Conservation (phyloP, 1,140 invertebrate genomes). For the Anagrus nilaparvatae region DNA sequence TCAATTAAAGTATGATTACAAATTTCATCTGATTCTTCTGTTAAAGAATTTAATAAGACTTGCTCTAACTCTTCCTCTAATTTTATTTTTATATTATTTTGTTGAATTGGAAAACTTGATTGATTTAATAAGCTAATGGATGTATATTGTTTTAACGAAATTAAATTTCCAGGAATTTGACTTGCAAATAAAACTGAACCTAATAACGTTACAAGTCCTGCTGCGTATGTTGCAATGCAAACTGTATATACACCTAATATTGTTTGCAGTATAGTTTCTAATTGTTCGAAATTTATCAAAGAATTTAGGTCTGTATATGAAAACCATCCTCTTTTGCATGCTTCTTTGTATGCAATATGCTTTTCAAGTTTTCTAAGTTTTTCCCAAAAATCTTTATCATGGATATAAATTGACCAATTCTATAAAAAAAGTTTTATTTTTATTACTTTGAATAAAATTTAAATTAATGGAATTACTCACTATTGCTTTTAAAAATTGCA, state of each 20-base stretch:
- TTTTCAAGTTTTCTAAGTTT: slow-evolving; percentile 58
- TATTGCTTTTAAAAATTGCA: slow-evolving; percentile 80
- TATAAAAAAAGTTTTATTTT: slow-evolving; percentile 34
- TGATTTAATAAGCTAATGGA: not conserved
- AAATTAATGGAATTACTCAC: slow-evolving; percentile 46
- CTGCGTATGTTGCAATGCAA: slow-evolving; percentile 59
- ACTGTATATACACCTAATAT: slow-evolving; percentile 53
- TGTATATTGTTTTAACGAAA: slow-evolving; percentile 13
- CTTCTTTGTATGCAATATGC: slow-evolving; percentile 60
- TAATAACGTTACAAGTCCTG: slow-evolving; percentile 58
- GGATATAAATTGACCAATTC: slow-evolving; percentile 77
- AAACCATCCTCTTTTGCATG: slow-evolving; percentile 66
- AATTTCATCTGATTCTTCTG: slow-evolving; percentile 2
- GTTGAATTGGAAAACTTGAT: not conserved
- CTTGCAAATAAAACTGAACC: slow-evolving; percentile 57
- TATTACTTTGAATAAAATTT: slow-evolving; percentile 5
- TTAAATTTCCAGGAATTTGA: slow-evolving; percentile 42
- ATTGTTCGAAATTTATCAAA: slow-evolving; percentile 46
- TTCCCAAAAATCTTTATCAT: slow-evolving; percentile 58
- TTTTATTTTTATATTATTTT: slow-evolving; percentile 5
- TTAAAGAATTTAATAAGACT: slow-evolving; percentile 9
- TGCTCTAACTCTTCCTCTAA: slow-evolving; percentile 13
- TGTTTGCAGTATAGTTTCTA: slow-evolving; percentile 43
- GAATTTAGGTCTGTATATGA: slow-evolving; percentile 72
- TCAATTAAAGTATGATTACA: slow-evolving; percentile 15